Evolutionary conservation across 2,888 invertebrate species (phyloP).

Genomic region (Nemapogon koenigi): DNA sequence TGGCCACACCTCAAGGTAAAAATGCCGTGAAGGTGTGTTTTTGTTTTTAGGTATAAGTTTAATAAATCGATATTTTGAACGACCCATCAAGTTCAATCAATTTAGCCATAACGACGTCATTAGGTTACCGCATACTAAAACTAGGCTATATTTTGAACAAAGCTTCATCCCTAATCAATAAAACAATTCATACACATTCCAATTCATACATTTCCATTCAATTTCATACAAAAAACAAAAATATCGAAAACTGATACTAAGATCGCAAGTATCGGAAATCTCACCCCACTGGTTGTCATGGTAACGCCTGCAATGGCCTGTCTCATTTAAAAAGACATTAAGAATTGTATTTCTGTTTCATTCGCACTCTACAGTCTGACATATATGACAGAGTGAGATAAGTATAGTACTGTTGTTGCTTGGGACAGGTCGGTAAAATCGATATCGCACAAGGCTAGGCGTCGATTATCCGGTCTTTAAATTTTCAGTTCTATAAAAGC

Average conservation of each 20-base stretch:
- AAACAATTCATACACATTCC: conserved; percentile 19
- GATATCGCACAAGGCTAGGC: conserved; percentile 66
- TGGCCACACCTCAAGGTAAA: too few relatives aligned
- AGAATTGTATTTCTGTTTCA: conserved; percentile 21
- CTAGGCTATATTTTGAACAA: too few relatives aligned
- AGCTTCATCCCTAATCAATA: conserved; percentile 44
- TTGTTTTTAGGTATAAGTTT: too few relatives aligned
- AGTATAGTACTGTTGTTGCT: conserved; percentile 26
- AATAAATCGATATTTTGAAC: too few relatives aligned
- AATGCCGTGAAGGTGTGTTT: too few relatives aligned
- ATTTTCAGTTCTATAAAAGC: conserved; percentile 12
- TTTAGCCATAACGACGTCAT: too few relatives aligned
- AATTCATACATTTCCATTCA: conserved; percentile 22
- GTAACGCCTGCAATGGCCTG: conserved; percentile 36
- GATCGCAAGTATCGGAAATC: conserved; percentile 45
- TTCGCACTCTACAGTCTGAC: conserved; percentile 19
- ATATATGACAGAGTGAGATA: conserved; percentile 25
- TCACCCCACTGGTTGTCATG: conserved; percentile 48
- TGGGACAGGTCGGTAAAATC: conserved; percentile 43
- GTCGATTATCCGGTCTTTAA: conserved; percentile 54
- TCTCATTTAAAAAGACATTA: conserved; percentile 21
- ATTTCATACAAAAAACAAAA: conserved; percentile 27
- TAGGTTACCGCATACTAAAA: too few relatives aligned
- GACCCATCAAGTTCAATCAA: too few relatives aligned
- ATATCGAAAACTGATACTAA: conserved; percentile 48